Evolutionary conservation across 2,797 vertebrate species (phyloP).

Genomic region (Pangasius krempfi): DNA sequence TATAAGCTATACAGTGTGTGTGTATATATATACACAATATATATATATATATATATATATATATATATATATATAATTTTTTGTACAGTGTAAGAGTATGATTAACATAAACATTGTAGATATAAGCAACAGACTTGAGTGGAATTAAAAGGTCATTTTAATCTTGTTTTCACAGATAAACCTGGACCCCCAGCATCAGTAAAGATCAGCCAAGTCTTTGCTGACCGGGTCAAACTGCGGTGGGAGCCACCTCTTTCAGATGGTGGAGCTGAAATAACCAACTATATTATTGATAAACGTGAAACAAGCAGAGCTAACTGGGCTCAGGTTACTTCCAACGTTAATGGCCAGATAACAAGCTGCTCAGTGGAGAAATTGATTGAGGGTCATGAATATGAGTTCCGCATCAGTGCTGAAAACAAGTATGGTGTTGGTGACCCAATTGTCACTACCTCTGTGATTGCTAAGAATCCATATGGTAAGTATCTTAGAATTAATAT

Average conservation of each 20-base stretch:
- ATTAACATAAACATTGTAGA: neutral
- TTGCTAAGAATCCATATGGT: constrained; percentile 97
- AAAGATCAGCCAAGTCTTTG: constrained; percentile 88
- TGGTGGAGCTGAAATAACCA: constrained; percentile 96
- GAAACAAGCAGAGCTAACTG: constrained; percentile 98
- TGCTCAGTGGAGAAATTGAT: constrained; percentile 94
- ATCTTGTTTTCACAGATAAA: constrained; percentile 82
- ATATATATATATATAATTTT: no score
- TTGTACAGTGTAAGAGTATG: neutral
- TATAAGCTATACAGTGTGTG: no score
- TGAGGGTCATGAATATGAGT: constrained; percentile 97
- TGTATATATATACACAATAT: no score
- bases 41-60: neutral
- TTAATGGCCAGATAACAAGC: constrained; percentile 85
- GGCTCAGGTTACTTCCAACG: constrained; percentile 91
- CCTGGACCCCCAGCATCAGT: constrained; percentile 94
- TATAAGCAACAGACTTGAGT: neutral
- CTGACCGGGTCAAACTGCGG: constrained; percentile 87
- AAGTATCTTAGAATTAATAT: constrained; percentile 44
- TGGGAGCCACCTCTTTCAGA: constrained; percentile 96
- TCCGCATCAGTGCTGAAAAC: constrained; percentile 96
- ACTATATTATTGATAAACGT: constrained; percentile 96
- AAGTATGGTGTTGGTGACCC: constrained; percentile 94
- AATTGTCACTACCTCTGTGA: constrained; percentile 82
- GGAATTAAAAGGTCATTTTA: neutral